Evolutionary conservation across 1,140 invertebrate species (phyloP).

Genomic region (Hyles euphorbiae): DNA sequence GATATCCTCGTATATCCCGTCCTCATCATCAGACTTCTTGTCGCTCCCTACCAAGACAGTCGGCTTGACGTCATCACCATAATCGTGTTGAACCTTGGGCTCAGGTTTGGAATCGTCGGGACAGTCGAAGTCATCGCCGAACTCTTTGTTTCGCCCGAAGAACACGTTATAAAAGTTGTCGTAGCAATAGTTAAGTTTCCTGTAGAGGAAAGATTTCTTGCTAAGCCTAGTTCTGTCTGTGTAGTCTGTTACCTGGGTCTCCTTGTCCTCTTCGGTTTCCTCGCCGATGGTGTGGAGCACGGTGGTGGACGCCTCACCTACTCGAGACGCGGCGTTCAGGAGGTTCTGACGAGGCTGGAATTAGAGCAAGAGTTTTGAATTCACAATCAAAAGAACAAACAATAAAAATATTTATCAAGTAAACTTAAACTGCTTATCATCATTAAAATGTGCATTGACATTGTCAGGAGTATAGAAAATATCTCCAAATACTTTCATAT

Average conservation of each 20-base stretch:
- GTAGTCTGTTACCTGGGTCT: slow-evolving; percentile 77
- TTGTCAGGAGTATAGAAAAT: no score
- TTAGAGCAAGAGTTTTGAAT: background rate
- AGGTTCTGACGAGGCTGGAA: slow-evolving; percentile 92
- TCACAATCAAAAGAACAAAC: no score
- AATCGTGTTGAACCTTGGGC: slow-evolving; percentile 20
- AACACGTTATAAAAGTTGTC: slow-evolving; percentile 70
- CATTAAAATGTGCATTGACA: no score
- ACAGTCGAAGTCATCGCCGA: slow-evolving; percentile 43
- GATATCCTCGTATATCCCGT: slow-evolving; percentile 69
- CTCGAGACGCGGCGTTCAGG: slow-evolving; percentile 93
- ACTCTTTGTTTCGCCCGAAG: slow-evolving; percentile 49
- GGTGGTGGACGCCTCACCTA: slow-evolving; percentile 96
- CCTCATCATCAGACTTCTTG: slow-evolving; percentile 46
- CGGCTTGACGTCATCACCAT: slow-evolving; percentile 16
- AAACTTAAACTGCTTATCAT: no score
- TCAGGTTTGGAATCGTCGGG: slow-evolving; percentile 6
- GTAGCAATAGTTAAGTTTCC: slow-evolving; percentile 70
- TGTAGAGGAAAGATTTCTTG: slow-evolving; percentile 64
- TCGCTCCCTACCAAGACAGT: slow-evolving; percentile 2
- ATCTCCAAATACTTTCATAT: no score
- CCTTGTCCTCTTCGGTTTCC: slow-evolving; percentile 86
- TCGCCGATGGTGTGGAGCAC: slow-evolving; percentile 97
- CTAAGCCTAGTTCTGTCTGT: slow-evolving; percentile 19
- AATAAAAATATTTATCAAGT: no score